These are phyloP conservation scores for Hipparchia semele DNA, from an alignment of 2,888 invertebrate genomes.

Conservation along the genomic window DNA sequence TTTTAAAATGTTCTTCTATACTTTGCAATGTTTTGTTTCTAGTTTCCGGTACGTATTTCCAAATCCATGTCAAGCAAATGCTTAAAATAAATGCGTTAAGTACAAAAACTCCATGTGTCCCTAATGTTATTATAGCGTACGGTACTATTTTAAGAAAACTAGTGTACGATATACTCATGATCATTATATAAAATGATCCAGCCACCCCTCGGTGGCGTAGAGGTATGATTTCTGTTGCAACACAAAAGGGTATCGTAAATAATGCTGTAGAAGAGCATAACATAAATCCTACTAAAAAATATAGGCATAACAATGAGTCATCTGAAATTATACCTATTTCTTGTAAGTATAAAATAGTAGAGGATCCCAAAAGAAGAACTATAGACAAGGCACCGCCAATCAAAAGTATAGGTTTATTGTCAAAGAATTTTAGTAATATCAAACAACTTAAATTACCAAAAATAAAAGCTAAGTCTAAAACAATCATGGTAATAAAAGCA, in stretches of 20 bases:
- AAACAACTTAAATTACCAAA: constrained; percentile 28
- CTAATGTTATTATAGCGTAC: constrained; percentile 30
- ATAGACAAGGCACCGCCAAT: constrained; percentile 29
- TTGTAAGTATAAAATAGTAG: constrained; percentile 33
- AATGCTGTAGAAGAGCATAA: constrained; percentile 34
- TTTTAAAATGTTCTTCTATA: constrained; percentile 32
- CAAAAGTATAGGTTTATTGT: constrained; percentile 34
- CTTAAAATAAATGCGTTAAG: constrained; percentile 29
- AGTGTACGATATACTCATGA: constrained; percentile 32
- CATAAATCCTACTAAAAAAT: constrained; percentile 35
- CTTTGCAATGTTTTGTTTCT: constrained; percentile 35
- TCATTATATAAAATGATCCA: constrained; percentile 30
- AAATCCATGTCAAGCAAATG: constrained; percentile 30
- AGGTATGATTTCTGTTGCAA: constrained; percentile 36
- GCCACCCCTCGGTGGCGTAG: constrained; percentile 32
- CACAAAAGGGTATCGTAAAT: constrained; percentile 31
- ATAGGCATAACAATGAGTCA: constrained; percentile 29
- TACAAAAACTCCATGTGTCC: constrained; percentile 31
- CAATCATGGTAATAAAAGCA: constrained; percentile 35
- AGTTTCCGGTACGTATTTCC: constrained; percentile 35
- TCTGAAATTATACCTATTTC: constrained; percentile 10
- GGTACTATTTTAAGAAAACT: constrained; percentile 34
- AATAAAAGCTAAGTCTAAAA: constrained; percentile 30
- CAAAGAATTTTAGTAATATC: constrained; percentile 31
- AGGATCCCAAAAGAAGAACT: constrained; percentile 29